phyloP scores from a whole-genome alignment of 2,888 invertebrate species.

The Machimus rusticus region DNA sequence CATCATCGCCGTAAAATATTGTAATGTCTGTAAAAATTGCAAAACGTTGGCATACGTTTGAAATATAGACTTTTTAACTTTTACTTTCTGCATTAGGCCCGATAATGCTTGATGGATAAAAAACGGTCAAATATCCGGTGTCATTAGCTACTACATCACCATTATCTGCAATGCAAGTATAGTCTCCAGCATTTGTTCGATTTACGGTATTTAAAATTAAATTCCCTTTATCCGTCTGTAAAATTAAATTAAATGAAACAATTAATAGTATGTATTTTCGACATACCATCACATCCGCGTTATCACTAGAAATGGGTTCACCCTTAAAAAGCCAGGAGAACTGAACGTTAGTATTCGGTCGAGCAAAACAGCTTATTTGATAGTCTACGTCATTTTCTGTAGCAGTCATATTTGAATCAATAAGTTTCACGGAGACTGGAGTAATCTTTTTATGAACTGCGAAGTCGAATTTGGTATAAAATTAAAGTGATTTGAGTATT shows the following conservation, averaged over 20 bases:
- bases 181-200: slow-evolving; percentile 39
- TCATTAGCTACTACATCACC: slow-evolving; percentile 28
- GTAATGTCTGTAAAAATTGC: not conserved
- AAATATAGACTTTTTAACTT: not conserved
- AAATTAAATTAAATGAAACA: not conserved
- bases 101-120: slow-evolving; percentile 41
- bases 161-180: slow-evolving; percentile 45
- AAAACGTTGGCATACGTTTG: not conserved
- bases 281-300: not conserved
- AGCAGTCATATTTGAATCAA: slow-evolving; percentile 32
- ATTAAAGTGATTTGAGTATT: not conserved
- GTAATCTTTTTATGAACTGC: slow-evolving; percentile 43
- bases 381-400: slow-evolving; percentile 44
- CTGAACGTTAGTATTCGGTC: slow-evolving; percentile 13
- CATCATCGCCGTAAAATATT: slow-evolving; percentile 5
- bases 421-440: slow-evolving; percentile 35
- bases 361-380: slow-evolving; percentile 45
- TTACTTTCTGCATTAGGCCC: slow-evolving; percentile 26
- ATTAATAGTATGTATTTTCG: not conserved
- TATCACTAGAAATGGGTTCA: slow-evolving; percentile 19
- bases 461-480: not conserved
- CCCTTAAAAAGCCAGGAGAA: slow-evolving; percentile 41
- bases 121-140: slow-evolving; percentile 39
- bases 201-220: slow-evolving; percentile 41
- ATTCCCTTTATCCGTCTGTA: slow-evolving; percentile 40